Conservation (phyloP, 2,888 invertebrate genomes). For the Oxyteleia sp. region DNA sequence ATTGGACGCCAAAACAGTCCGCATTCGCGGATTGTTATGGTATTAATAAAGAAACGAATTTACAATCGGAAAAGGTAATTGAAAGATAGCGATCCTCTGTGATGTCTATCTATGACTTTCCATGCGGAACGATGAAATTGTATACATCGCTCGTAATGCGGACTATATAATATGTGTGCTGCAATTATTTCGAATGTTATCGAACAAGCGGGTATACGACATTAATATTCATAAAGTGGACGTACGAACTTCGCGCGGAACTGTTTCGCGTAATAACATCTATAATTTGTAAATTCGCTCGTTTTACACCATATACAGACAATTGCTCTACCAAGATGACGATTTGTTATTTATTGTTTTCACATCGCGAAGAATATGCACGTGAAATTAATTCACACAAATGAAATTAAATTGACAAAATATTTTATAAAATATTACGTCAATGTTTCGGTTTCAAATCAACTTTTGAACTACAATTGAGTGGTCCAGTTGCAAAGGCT, state of each 20-base stretch:
- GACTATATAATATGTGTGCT: conserved; percentile 66
- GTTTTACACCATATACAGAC: conserved; percentile 45
- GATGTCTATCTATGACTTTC: conserved; percentile 68
- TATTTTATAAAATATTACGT: too few species aligned
- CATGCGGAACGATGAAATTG: conserved; percentile 72
- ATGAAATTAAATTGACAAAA: too few species aligned
- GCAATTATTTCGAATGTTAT: conserved; percentile 74
- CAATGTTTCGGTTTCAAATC: too few species aligned
- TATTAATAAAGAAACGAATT: conserved; percentile 70
- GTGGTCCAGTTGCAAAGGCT: too few species aligned
- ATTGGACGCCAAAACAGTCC: conserved; percentile 43
- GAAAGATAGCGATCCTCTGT: conserved; percentile 71
- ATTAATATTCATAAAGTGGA: conserved; percentile 74
- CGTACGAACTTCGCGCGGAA: conserved; percentile 67
- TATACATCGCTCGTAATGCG: conserved; percentile 68
- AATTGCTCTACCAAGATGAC: conserved; percentile 30
- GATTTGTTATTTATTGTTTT: conserved; percentile 33
- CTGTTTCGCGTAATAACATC: conserved; percentile 68
- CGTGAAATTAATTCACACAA: neutral
- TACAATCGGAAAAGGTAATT: conserved; percentile 73
- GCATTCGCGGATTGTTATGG: conserved; percentile 64
- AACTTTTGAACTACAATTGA: too few species aligned
- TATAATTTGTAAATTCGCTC: conserved; percentile 72
- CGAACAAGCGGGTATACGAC: conserved; percentile 61
- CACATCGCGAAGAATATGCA: neutral